Conservation (phyloP, 2,888 invertebrate genomes). For the Stegophylla sp. region DNA sequence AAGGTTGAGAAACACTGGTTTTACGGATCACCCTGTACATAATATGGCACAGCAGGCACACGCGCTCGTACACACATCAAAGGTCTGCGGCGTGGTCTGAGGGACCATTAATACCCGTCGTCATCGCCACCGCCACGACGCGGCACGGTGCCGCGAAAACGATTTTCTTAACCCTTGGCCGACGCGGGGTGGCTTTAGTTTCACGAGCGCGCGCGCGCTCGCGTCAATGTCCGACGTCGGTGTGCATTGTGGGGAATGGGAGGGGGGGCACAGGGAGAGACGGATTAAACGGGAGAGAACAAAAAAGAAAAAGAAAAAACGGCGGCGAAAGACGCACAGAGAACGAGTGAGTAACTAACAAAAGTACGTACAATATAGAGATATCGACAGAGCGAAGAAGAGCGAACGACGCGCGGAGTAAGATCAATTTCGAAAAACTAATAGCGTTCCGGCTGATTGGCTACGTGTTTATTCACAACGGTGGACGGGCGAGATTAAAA, state of each 20-base stretch:
- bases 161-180: slow-evolving; percentile 48
- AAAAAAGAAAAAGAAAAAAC: too few relatives aligned
- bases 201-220: background rate
- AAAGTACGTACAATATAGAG: background rate
- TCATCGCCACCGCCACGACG: slow-evolving; percentile 26
- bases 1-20: too few relatives aligned
- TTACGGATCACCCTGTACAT: too few relatives aligned
- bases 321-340: too few relatives aligned
- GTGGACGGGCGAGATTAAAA: slow-evolving; percentile 32
- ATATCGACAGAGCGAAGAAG: background rate
- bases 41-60: too few relatives aligned
- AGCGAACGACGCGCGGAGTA: background rate
- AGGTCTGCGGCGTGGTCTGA: background rate
- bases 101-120: slow-evolving; percentile 53
- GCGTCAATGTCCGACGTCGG: background rate
- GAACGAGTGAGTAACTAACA: too few relatives aligned
- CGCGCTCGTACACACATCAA: too few relatives aligned
- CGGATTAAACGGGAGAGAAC: too few relatives aligned
- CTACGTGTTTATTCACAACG: slow-evolving; percentile 39
- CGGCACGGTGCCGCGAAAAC: slow-evolving; percentile 42
- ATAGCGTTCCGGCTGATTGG: slow-evolving; percentile 37
- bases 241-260: too few relatives aligned
- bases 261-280: background rate
- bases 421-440: slow-evolving; percentile 55
- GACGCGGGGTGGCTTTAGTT: slow-evolving; percentile 16